These are phyloP conservation scores for Porites evermanni DNA, from an alignment of 92 coral and sea anemone species.

Conservation along the genomic window DNA sequence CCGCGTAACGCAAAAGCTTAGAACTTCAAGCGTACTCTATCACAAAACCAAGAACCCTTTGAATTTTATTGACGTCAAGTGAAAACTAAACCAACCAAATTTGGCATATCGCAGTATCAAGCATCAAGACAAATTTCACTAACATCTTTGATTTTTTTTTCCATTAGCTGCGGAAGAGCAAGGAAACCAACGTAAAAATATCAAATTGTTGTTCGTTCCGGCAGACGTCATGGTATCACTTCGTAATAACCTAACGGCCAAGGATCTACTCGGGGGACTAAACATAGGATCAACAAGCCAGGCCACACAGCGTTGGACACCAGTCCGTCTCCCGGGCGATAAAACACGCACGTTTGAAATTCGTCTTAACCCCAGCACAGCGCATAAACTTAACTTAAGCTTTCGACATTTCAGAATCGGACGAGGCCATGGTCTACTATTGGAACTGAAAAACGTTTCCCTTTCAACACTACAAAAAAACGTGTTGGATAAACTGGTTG, in stretches of 20 bases:
- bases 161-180: conserved; percentile 19
- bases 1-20: too few relatives aligned
- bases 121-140: too few relatives aligned
- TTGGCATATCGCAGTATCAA: too few relatives aligned
- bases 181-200: conserved; percentile 37
- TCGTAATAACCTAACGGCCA: conserved; percentile 29
- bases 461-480: conserved; percentile 18
- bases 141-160: neutral
- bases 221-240: conserved; percentile 47
- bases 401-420: conserved; percentile 44
- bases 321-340: conserved; percentile 51
- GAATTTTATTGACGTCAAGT: too few relatives aligned
- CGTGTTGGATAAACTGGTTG: conserved; percentile 31
- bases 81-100: too few relatives aligned
- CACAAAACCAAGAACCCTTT: too few relatives aligned
- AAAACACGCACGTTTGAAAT: conserved; percentile 48
- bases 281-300: conserved; percentile 30
- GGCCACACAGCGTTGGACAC: conserved; percentile 42
- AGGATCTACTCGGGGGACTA: conserved; percentile 30
- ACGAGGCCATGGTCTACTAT: conserved; percentile 44
- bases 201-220: conserved; percentile 64
- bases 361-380: conserved; percentile 30
- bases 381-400: conserved; percentile 18
- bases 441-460: conserved; percentile 58
- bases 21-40: too few relatives aligned